Base-by-base conservation (phyloP, 92 coral and sea anemone species). In the Porites cylindrica region DNA sequence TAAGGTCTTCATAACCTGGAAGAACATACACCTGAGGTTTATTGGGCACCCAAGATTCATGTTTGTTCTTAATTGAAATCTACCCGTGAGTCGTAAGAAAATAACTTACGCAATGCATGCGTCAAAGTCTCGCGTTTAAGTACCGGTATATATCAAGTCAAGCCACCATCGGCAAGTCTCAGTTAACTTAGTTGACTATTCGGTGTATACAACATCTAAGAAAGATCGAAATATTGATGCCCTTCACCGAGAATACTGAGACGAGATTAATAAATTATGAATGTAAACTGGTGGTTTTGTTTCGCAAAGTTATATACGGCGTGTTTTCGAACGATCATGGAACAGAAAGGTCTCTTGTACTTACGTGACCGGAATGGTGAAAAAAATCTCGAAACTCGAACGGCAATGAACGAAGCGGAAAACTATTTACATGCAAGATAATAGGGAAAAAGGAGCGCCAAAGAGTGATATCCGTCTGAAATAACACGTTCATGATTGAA, bases 211-310 rank as follows among this genome's bases (percentile, higher is more conserved):
- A 23, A 18, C 52, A 66, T 52, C 1, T 52, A 3, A 23, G 38
- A 56, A 70, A 77, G 68, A 16, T 32, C 7, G 54, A 63, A 19
- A 29, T 29, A 56, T 69, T 47, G 29, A 8, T 20, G 66, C 67
- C 14, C 20, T 59, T 68, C 23, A 23, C 77, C 10, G 66, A 16
- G 68, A 54, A 58, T 70, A 71, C 64, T 72, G 63, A 32, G 73
- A 75, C 81, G 18, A 56, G 75, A 66, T 65, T 61, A 19, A 83
- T 74, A 73, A 83, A 75, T 83, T 62, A 83, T 83, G 87, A 74
- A 47, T 62, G 51, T 21, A 73, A 61, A 21, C 59, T 19, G 72
- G 14, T 16, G 1, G 80, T 64, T 72, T 20, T 63, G 75, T 20
- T 61, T 74, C 80, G 80, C 80, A 43, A 83, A 73, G 72, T 83